Evolutionary conservation across 2,797 vertebrate species (phyloP).

Genomic region (Myotis vivesi): DNA sequence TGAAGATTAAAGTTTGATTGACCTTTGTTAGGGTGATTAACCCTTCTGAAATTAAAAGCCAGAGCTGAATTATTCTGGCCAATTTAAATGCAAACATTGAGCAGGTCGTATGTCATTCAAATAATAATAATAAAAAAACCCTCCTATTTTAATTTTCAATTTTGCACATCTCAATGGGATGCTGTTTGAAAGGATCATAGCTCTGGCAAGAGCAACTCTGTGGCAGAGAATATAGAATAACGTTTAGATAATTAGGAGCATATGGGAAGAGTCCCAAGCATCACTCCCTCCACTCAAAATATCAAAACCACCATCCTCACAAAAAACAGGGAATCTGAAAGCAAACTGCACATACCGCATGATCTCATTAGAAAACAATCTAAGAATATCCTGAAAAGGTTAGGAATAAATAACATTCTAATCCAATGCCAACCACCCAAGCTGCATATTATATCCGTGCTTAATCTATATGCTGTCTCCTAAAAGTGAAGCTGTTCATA

Average conservation of each 20-base stretch:
- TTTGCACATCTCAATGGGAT: constrained; percentile 76
- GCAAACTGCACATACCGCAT: background rate
- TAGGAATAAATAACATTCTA: background rate
- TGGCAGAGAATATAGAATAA: constrained; percentile 64
- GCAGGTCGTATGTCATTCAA: constrained; percentile 71
- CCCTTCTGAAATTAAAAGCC: constrained; percentile 86
- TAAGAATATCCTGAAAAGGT: constrained; percentile 64
- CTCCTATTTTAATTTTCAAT: constrained; percentile 80
- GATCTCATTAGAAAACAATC: background rate
- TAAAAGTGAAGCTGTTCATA: background rate
- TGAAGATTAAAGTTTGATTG: constrained; percentile 88
- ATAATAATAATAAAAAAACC: constrained; percentile 73
- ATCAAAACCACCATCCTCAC: background rate
- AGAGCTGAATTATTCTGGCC: constrained; percentile 82
- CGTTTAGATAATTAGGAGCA: constrained; percentile 28
- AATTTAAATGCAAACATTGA: constrained; percentile 86
- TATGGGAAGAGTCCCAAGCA: background rate
- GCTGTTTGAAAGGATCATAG: constrained; percentile 71
- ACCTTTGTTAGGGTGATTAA: constrained; percentile 87
- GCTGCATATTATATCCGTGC: background rate
- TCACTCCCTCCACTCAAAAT: background rate
- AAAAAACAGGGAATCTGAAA: constrained; percentile 32
- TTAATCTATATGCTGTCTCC: background rate
- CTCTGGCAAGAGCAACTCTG: constrained; percentile 38
- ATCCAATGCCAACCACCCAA: background rate